These are phyloP conservation scores for Caenorhabditis sp. DNA, from an alignment of 2,888 invertebrate genomes.

Conservation along the genomic window DNA sequence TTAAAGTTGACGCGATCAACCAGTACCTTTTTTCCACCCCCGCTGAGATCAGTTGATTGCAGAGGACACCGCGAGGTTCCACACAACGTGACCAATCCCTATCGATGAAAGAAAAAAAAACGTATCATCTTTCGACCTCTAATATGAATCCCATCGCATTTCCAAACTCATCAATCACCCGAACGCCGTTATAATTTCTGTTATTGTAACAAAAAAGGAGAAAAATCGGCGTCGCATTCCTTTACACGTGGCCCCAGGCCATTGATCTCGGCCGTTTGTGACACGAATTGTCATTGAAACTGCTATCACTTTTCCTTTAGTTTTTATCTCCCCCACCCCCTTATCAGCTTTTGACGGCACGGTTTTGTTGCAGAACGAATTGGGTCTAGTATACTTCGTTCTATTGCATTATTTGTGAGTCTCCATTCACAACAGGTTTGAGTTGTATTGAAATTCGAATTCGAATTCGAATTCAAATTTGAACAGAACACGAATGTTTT, in stretches of 20 bases:
- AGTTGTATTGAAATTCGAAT: too few relatives aligned
- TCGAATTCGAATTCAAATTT: too few relatives aligned
- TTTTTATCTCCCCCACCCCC: background rate
- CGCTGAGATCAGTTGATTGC: constrained; percentile 48
- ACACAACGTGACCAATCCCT: constrained; percentile 38
- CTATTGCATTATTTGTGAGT: background rate
- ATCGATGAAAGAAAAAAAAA: too few relatives aligned
- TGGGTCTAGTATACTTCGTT: background rate
- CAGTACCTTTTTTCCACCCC: too few relatives aligned
- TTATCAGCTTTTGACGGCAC: background rate
- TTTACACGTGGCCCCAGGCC: constrained; percentile 21
- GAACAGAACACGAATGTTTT: too few relatives aligned
- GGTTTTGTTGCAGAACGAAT: too few relatives aligned
- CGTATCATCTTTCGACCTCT: constrained; percentile 33
- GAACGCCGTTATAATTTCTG: constrained; percentile 22
- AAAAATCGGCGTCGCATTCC: background rate
- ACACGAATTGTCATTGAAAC: constrained; percentile 25
- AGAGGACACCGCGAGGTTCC: constrained; percentile 38
- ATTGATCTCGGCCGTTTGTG: constrained; percentile 11
- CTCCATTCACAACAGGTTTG: background rate
- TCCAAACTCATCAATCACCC: constrained; percentile 28
- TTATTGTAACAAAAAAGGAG: too few relatives aligned
- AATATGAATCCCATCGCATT: background rate
- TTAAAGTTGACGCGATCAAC: too few relatives aligned
- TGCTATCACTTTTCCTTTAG: constrained; percentile 1